phyloP scores from a whole-genome alignment of 2,797 vertebrate genomes.

The Ibycter americanus region DNA sequence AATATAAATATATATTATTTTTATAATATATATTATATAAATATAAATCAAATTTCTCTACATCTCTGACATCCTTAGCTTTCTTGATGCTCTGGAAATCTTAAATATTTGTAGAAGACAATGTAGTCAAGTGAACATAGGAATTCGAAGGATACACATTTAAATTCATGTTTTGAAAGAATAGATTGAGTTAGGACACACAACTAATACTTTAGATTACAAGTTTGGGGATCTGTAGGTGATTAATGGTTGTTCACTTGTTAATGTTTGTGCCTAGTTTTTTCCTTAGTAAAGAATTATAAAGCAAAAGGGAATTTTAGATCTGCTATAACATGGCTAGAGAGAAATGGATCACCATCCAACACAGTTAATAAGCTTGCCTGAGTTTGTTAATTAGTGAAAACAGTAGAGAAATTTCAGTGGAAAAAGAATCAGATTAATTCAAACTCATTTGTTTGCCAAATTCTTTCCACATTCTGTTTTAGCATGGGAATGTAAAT shows the following conservation, averaged over 20 bases:
- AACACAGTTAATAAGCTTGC: background rate
- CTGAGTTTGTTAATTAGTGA: background rate
- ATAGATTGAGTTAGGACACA: background rate
- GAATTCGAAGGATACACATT: background rate
- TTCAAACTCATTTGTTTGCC: background rate
- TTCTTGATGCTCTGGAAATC: background rate
- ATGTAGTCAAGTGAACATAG: background rate
- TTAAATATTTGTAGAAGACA: background rate
- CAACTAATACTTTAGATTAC: background rate
- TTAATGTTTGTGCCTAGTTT: background rate
- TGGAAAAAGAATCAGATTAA: background rate
- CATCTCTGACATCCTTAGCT: background rate
- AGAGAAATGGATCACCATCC: background rate
- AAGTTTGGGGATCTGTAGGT: background rate
- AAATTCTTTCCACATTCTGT: background rate
- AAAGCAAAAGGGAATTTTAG: background rate
- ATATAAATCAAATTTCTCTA: background rate
- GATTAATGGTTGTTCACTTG: background rate
- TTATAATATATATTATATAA: too few relatives aligned
- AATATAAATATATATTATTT: too few relatives aligned
- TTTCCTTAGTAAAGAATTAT: background rate
- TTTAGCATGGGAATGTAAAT: background rate
- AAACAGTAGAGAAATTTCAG: background rate
- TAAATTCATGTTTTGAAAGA: background rate
- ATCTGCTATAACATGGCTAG: fast-evolving